Conservation (phyloP, 30 jellyfish, hydroid and myxozoan species). For the Pelagia noctiluca region DNA sequence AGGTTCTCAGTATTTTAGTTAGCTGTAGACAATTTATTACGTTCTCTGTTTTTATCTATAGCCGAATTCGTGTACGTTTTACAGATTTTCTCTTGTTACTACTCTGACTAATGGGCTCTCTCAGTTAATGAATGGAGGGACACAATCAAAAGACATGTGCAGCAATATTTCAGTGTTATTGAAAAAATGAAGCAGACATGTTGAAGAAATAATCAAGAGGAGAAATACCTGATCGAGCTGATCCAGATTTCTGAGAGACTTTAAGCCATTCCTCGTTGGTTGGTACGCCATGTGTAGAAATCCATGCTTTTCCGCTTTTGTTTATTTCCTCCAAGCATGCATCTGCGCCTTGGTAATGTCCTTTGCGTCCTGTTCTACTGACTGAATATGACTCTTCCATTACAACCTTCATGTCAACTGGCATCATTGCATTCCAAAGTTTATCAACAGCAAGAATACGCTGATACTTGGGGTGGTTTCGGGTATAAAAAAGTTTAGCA, state of each 20-base stretch:
- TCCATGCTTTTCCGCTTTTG: slow-evolving; percentile 7
- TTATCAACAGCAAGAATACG: not conserved
- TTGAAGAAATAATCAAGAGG: too few relatives aligned
- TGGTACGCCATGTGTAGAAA: slow-evolving; percentile 14
- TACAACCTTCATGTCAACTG: not conserved
- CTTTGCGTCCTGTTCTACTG: not conserved
- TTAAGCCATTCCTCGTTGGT: slow-evolving; percentile 22
- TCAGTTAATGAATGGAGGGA: not conserved
- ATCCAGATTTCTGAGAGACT: slow-evolving; percentile 23
- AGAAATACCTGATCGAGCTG: slow-evolving; percentile 5
- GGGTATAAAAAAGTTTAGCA: not conserved
- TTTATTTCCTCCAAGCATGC: slow-evolving; percentile 26
- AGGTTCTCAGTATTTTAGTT: too few relatives aligned
- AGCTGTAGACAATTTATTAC: too few relatives aligned
- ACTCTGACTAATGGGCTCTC: not conserved
- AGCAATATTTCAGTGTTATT: not conserved
- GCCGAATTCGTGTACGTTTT: too few relatives aligned
- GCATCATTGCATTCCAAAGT: not conserved
- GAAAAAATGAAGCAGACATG: too few relatives aligned
- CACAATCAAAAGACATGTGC: not conserved
- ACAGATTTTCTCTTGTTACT: too few relatives aligned
- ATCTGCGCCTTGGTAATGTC: slow-evolving; percentile 33
- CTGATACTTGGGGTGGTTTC: not conserved
- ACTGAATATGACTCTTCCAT: not conserved
- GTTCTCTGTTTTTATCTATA: too few relatives aligned